These are phyloP conservation scores for Otus sunia DNA, from an alignment of 2,113 vertebrate genomes.

Conservation along the genomic window DNA sequence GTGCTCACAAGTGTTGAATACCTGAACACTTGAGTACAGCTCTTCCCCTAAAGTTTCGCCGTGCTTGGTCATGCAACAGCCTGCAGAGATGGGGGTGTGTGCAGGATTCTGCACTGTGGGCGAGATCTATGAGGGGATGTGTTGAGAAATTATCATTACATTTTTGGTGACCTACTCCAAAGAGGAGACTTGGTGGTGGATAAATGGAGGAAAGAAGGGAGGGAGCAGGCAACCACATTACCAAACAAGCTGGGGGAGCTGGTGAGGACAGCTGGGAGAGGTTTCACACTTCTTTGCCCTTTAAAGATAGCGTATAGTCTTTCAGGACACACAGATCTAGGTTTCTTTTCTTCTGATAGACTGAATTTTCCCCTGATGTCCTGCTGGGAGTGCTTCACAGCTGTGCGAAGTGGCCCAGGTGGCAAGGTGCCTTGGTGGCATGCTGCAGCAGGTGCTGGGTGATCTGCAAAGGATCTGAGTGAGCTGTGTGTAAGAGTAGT, in stretches of 20 bases:
- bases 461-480: not conserved
- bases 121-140: not conserved
- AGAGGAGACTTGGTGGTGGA: not conserved
- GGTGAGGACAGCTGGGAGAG: not conserved
- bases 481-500: not conserved
- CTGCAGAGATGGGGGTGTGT: not conserved
- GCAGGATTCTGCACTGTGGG: not conserved
- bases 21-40: not conserved
- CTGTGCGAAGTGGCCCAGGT: rapidly evolving
- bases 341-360: not conserved
- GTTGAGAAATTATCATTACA: not conserved
- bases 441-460: rapidly evolving
- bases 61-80: not conserved
- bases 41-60: not conserved
- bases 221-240: not conserved
- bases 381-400: not conserved
- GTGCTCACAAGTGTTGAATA: not conserved
- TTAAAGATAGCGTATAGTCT: not conserved
- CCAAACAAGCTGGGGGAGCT: not conserved
- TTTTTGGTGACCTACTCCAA: not conserved
- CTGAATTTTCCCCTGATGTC: not conserved
- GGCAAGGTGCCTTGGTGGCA: not conserved
- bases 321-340: not conserved
- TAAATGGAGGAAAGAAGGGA: not conserved
- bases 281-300: not conserved